Evolutionary conservation across 2,113 vertebrate genomes (phyloP).

Genomic region (Ciconia stormi): DNA sequence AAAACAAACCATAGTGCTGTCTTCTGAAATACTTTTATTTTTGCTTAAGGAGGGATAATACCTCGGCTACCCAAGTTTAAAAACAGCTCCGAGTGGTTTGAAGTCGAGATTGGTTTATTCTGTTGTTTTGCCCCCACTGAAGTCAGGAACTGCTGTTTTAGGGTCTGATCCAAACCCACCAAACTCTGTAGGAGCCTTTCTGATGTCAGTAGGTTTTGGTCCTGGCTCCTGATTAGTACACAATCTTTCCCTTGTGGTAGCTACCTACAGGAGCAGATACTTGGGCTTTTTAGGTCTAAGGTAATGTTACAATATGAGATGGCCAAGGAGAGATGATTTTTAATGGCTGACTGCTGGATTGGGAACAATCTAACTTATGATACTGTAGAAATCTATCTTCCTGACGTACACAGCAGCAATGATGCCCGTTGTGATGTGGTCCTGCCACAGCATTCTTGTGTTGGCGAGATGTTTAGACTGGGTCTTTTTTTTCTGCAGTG

Average conservation of each 20-base stretch:
- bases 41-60: background rate
- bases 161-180: background rate
- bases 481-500: background rate
- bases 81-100: background rate
- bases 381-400: background rate
- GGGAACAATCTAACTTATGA: background rate
- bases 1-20: background rate
- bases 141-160: background rate
- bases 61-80: background rate
- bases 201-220: background rate
- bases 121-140: background rate
- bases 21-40: background rate
- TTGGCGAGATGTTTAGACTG: background rate
- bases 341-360: background rate
- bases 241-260: background rate
- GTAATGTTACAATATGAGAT: background rate
- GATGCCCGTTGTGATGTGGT: background rate
- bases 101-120: background rate
- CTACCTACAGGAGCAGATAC: background rate
- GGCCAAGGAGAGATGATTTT: background rate
- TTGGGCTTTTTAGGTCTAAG: background rate
- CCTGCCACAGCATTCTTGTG: background rate
- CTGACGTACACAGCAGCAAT: background rate
- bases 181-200: background rate
- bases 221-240: background rate